Conservation (phyloP, 2,113 vertebrate genomes). For the Sylvia atricapilla region DNA sequence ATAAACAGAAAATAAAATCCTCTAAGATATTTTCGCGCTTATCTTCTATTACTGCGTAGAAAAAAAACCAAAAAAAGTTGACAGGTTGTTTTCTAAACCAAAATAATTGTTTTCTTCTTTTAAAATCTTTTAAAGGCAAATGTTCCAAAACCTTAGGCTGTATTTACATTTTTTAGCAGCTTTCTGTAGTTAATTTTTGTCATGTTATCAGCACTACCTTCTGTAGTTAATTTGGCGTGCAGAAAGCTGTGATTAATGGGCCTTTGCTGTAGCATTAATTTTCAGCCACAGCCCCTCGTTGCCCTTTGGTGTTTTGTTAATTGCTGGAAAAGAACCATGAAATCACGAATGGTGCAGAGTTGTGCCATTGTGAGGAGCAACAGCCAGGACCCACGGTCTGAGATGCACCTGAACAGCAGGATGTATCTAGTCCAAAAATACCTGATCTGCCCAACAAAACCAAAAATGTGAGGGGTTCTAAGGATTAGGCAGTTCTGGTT, state of each 20-base stretch:
- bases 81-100: slow-evolving; percentile 16
- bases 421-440: not conserved
- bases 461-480: not conserved
- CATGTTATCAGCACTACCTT: slow-evolving; percentile 59
- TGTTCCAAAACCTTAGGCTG: slow-evolving; percentile 2
- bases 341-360: not conserved
- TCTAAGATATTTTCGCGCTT: not conserved
- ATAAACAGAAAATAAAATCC: slow-evolving; percentile 15
- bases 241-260: slow-evolving; percentile 62
- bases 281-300: slow-evolving; percentile 12
- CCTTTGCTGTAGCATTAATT: slow-evolving; percentile 49
- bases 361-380: not conserved
- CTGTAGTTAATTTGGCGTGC: slow-evolving; percentile 52
- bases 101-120: slow-evolving; percentile 34
- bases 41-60: not conserved
- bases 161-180: slow-evolving; percentile 62
- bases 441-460: not conserved
- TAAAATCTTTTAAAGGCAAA: slow-evolving; percentile 2
- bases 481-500: not conserved
- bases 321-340: slow-evolving; percentile 56
- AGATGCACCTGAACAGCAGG: not conserved
- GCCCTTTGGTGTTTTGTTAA: slow-evolving; percentile 53
- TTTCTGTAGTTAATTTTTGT: slow-evolving; percentile 61
- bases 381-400: not conserved
- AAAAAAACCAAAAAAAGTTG: not conserved